phyloP scores from a whole-genome alignment of 2,888 invertebrate genomes.

The Psococerastis gibbosa region DNA sequence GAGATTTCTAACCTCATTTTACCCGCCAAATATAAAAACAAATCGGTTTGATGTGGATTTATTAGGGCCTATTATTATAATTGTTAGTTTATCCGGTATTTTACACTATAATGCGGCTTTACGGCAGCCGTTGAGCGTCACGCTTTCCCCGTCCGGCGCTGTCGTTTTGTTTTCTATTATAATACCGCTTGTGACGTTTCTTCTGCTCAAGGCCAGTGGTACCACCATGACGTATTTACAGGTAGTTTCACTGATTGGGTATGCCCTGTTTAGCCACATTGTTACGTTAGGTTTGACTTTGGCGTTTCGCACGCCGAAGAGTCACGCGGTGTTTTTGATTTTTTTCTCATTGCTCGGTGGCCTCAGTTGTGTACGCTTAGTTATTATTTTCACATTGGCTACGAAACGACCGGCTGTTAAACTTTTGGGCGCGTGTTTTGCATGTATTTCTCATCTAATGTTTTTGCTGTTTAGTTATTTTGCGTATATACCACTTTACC shows the following conservation, averaged over 20 bases:
- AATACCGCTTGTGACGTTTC: conserved; percentile 24
- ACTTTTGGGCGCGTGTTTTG: conserved; percentile 29
- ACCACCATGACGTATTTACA: conserved; percentile 25
- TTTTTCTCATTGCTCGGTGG: conserved; percentile 32
- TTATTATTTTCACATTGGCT: conserved; percentile 27
- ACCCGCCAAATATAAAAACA: conserved; percentile 24
- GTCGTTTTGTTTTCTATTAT: conserved; percentile 22
- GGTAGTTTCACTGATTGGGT: conserved; percentile 27
- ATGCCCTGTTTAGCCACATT: conserved; percentile 30
- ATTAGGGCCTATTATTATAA: conserved; percentile 26
- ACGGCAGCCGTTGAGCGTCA: conserved; percentile 21
- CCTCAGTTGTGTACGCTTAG: conserved; percentile 28
- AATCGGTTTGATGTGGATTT: conserved; percentile 26
- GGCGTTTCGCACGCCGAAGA: conserved; percentile 26
- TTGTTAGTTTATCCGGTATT: conserved; percentile 23
- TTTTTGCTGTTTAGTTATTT: conserved; percentile 32
- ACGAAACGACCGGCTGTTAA: conserved; percentile 28
- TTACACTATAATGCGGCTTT: conserved; percentile 26
- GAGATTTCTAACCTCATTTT: conserved; percentile 26
- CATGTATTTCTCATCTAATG: conserved; percentile 28
- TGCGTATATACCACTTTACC: conserved; percentile 29
- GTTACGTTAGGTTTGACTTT: conserved; percentile 26
- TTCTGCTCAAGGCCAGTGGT: conserved; percentile 23
- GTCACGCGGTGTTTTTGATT: conserved; percentile 28
- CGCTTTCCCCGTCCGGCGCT: conserved; percentile 24